phyloP scores from a whole-genome alignment of 2,797 vertebrate genomes.

The Buphagus erythrorhynchus region DNA sequence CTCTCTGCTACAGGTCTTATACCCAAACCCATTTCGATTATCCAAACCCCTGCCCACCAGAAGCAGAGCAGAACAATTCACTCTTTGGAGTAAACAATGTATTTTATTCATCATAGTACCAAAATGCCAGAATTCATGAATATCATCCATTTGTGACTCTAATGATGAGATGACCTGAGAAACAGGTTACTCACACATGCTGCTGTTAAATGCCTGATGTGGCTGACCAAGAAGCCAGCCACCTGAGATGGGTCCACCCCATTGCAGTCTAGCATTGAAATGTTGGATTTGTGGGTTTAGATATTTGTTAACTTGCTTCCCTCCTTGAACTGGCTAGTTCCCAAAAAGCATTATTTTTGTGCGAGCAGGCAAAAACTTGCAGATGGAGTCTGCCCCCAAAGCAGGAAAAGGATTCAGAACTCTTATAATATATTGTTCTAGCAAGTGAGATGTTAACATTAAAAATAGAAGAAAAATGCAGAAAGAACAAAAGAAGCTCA shows the following conservation, averaged over 20 bases:
- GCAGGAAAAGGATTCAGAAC: not conserved
- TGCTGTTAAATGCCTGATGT: not conserved
- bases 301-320: not conserved
- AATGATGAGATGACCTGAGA: not conserved
- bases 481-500: not conserved
- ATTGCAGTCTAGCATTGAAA: not conserved
- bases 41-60: not conserved
- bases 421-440: not conserved
- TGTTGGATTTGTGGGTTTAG: not conserved
- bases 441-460: not conserved
- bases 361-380: not conserved
- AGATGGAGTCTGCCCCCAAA: not conserved
- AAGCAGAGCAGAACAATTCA: not conserved
- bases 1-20: not conserved
- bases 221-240: not conserved
- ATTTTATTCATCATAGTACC: not conserved
- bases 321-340: not conserved
- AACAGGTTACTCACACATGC: not conserved
- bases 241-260: not conserved
- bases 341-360: not conserved
- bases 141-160: not conserved
- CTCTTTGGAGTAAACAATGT: not conserved
- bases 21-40: not conserved
- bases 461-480: constrained; percentile 34
- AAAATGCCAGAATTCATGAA: not conserved